Percentiles rank a stretch among this genome's conserved stretches.
These are phyloP conservation scores for Gari tellinella DNA, from an alignment of 2,888 invertebrate genomes.

Conservation along the genomic window DNA sequence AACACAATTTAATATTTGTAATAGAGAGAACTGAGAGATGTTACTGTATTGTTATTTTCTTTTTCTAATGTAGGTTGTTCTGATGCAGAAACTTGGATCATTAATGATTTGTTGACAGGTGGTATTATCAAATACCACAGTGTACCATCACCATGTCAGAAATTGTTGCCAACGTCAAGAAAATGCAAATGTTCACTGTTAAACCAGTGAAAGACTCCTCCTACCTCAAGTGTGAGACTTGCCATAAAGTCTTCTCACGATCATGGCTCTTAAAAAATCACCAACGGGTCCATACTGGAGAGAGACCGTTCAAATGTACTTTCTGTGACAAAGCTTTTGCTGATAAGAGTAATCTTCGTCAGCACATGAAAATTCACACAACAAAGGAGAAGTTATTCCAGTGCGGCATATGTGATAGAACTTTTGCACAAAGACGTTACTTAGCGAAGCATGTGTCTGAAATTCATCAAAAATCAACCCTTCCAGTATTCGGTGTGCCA, in stretches of 20 bases:
- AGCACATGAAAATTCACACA: constrained; percentile 53
- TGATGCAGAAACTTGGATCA: too few relatives aligned
- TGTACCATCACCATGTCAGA: neutral
- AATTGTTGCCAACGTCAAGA: neutral
- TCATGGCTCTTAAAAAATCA: constrained; percentile 55
- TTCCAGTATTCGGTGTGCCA: constrained; percentile 28
- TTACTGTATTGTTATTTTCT: too few relatives aligned
- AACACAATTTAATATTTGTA: too few relatives aligned
- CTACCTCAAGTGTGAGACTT: constrained; percentile 38
- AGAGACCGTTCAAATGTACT: constrained; percentile 45
- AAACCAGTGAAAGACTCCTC: constrained; percentile 38
- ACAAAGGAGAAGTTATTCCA: constrained; percentile 51
- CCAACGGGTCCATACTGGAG: constrained; percentile 49
- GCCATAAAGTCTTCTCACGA: constrained; percentile 45
- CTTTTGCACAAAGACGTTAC: constrained; percentile 52
- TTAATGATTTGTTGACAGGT: too few relatives aligned
- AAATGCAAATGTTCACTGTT: constrained; percentile 28
- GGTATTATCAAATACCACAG: neutral
- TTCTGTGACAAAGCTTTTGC: constrained; percentile 52
- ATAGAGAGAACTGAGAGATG: too few relatives aligned
- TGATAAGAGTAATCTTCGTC: constrained; percentile 50
- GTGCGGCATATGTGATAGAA: constrained; percentile 47
- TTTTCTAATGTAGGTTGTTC: too few relatives aligned
- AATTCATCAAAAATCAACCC: constrained; percentile 39
- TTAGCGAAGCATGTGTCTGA: constrained; percentile 51